A percentile compares a stretch with the other conserved stretches of the same genome.
Conservation (phyloP, 2,797 vertebrate genomes). For the Fundulus diaphanus region DNA sequence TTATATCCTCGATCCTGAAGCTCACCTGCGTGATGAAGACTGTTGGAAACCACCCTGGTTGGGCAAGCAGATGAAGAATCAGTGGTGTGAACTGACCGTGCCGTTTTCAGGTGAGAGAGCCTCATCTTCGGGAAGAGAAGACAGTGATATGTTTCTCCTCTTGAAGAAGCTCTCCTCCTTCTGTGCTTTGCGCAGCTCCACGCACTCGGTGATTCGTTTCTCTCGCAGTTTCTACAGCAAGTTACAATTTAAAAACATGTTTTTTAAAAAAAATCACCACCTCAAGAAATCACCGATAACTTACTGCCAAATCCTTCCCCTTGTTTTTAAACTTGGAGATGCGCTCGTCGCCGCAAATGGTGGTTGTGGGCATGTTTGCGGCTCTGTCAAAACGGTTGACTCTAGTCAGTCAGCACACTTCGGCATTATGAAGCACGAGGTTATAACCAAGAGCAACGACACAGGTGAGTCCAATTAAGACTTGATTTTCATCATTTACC, state of each 20-base stretch:
- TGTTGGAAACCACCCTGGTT: neutral
- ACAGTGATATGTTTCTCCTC: constrained; percentile 82
- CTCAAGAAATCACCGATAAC: neutral
- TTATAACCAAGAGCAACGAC: constrained; percentile 17
- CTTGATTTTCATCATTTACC: constrained; percentile 22
- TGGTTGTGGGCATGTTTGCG: constrained; percentile 79
- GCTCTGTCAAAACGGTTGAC: neutral
- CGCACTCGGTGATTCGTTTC: constrained; percentile 77
- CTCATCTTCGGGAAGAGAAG: constrained; percentile 68
- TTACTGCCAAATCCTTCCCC: constrained; percentile 87
- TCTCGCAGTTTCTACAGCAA: constrained; percentile 81
- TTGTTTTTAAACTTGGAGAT: constrained; percentile 90
- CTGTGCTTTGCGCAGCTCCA: constrained; percentile 88
- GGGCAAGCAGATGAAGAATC: accelerated
- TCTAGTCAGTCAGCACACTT: neutral
- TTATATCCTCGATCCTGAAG: constrained; percentile 81
- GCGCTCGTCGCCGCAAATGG: constrained; percentile 62
- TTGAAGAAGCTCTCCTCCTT: constrained; percentile 89
- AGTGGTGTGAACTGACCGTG: constrained; percentile 30
- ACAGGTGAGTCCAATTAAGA: constrained; percentile 50
- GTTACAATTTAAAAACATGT: accelerated
- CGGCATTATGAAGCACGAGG: accelerated
- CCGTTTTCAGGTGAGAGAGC: constrained; percentile 64
- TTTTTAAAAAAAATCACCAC: neutral
- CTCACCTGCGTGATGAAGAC: constrained; percentile 50